Evolutionary conservation across 1,140 invertebrate genomes (phyloP), one percentile per base, ranked within the genome.

Genomic region (Steinernema feltiae): DNA sequence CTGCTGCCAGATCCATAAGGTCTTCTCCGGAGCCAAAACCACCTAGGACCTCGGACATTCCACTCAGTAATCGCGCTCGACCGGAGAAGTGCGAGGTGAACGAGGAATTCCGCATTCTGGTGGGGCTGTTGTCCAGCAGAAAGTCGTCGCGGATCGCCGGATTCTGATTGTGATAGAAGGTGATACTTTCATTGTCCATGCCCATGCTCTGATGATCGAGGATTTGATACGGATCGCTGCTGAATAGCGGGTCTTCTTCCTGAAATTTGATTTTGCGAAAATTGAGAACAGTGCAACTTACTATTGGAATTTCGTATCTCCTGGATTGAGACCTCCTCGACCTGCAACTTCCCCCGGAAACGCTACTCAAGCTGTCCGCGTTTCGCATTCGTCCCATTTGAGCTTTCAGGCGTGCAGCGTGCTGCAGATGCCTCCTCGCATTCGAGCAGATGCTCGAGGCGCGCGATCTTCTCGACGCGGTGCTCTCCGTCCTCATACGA

Each of bases 371-470:
- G 53, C 53, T 63, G 53, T 63, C 53, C 15, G 53, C 7, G 53
- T 63, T 63, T 15, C 53, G 53, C 7, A 27, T 27, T 27, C 53
- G 15, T 3, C 3, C 3, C 53, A 17, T 12, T 21, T 63, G 53
- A 12, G 53, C 53, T 63, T 63, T 63, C 53, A 12, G 24, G 24
- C 53, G 53, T 3, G 24, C 53, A 27, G n/a, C n/a, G n/a, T 15
- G 2, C 7, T 63, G 53, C 7, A 63, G 53, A 7, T 7, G 7
- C 24, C 24, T 15, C 24, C 53, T 7, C 7, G 53, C 53, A 27
- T 63, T 63, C 24, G 53, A 63, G 24, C 53, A 63, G 53, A 63
- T 63, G 53, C 53, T 63, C 7, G 53, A 63, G 53, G 53, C 53
- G 12, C 53, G 53, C 24, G 53, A 63, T 63, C 53, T 63, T 27